Evolutionary conservation across 2,888 invertebrate genomes (phyloP).

Genomic region (Hipparchia semele): DNA sequence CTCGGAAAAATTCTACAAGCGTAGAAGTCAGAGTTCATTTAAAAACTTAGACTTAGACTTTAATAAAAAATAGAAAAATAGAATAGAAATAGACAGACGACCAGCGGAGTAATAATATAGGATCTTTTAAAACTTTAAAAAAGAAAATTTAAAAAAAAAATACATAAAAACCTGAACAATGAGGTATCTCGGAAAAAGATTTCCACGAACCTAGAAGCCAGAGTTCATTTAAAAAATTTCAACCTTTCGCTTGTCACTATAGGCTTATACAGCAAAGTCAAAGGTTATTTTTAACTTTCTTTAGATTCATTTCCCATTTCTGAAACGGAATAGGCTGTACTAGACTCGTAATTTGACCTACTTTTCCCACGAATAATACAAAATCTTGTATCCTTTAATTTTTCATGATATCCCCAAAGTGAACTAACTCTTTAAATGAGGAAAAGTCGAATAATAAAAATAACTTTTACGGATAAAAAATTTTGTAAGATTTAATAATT

Average conservation of each 20-base stretch:
- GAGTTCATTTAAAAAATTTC: conserved; percentile 10
- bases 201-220: conserved; percentile 1
- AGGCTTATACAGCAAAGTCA: not conserved
- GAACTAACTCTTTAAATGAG: not conserved
- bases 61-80: no score
- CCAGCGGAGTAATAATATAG: no score
- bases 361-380: not conserved
- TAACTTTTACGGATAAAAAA: not conserved
- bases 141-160: not conserved
- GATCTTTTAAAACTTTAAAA: not conserved
- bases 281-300: conserved; percentile 20
- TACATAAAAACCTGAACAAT: conserved; percentile 7
- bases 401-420: not conserved
- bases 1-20: conserved; percentile 6
- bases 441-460: not conserved
- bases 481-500: no score
- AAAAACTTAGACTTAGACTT: no score
- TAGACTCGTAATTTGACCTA: conserved; percentile 16
- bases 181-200: conserved; percentile 6
- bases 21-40: conserved; percentile 6
- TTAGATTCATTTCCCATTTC: conserved; percentile 1
- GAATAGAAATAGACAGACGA: no score
- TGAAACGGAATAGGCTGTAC: conserved; percentile 9
- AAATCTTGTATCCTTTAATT: conserved; percentile 4
- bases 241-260: not conserved